phyloP scores from a whole-genome alignment of 2,113 vertebrate genomes.

The Pachycephala philippinensis region DNA sequence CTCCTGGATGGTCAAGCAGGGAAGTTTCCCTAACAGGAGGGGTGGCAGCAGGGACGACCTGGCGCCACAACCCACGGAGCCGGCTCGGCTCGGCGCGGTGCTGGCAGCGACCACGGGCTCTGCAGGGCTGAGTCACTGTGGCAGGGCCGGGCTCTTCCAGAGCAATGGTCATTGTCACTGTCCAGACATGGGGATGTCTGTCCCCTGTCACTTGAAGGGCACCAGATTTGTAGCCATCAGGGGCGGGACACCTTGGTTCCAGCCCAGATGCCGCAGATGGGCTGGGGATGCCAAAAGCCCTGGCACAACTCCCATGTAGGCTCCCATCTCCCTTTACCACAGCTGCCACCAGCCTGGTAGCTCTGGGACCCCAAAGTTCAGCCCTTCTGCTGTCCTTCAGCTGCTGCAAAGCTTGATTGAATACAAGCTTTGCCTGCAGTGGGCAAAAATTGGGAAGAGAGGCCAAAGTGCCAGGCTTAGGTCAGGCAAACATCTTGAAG shows the following conservation, averaged over 20 bases:
- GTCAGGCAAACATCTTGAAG: background rate
- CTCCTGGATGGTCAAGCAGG: background rate
- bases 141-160: background rate
- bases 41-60: background rate
- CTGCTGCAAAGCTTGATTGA: background rate
- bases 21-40: background rate
- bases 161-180: background rate
- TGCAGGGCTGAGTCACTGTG: background rate
- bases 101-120: accelerated
- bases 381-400: background rate
- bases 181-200: background rate
- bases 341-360: background rate
- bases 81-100: accelerated
- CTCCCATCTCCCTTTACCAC: background rate
- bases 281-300: background rate
- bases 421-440: background rate
- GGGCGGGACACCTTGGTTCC: background rate
- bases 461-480: background rate
- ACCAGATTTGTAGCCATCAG: background rate
- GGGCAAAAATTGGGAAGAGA: background rate
- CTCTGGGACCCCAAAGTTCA: background rate
- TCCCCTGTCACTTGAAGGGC: background rate
- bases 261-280: background rate
- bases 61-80: background rate
- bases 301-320: background rate